Percentiles rank a stretch among this genome's conserved stretches.
phyloP scores from a whole-genome alignment of 2,797 vertebrate species.

The Cyprinella venusta region DNA sequence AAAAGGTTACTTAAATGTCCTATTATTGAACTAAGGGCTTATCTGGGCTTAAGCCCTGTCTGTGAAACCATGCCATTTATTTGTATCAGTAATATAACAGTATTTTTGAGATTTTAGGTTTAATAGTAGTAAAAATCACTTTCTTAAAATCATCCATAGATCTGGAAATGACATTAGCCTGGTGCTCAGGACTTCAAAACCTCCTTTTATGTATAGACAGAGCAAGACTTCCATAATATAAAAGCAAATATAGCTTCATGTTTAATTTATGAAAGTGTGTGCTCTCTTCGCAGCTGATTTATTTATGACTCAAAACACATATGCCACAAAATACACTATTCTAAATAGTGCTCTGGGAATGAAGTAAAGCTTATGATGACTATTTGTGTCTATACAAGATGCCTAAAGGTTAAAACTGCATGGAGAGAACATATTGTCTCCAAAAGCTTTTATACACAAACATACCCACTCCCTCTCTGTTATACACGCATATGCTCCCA shows the following conservation, averaged over 20 bases:
- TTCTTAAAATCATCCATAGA: not conserved
- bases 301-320: slow-evolving; percentile 34
- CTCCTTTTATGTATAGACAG: slow-evolving; percentile 9
- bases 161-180: not conserved
- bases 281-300: slow-evolving; percentile 26
- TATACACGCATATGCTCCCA: slow-evolving; percentile 8
- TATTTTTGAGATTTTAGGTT: not conserved
- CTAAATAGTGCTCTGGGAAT: not conserved
- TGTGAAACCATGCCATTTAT: no score
- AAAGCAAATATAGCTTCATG: slow-evolving; percentile 16
- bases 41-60: not conserved
- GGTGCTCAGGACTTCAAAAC: not conserved
- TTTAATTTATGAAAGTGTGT: slow-evolving; percentile 35
- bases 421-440: slow-evolving; percentile 24
- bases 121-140: not conserved
- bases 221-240: not conserved
- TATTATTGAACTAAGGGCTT: not conserved
- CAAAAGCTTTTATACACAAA: slow-evolving; percentile 36
- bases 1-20: not conserved
- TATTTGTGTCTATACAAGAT: slow-evolving; percentile 1
- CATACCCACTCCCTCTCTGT: not conserved
- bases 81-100: not conserved
- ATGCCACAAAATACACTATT: slow-evolving; percentile 20
- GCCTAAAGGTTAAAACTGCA: slow-evolving; percentile 39
- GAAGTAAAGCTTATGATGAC: slow-evolving; percentile 3